Percentiles rank a stretch among this genome's conserved stretches.
phyloP scores from a whole-genome alignment of 2,113 vertebrate species.

The Chamaetylas fuelleborni region DNA sequence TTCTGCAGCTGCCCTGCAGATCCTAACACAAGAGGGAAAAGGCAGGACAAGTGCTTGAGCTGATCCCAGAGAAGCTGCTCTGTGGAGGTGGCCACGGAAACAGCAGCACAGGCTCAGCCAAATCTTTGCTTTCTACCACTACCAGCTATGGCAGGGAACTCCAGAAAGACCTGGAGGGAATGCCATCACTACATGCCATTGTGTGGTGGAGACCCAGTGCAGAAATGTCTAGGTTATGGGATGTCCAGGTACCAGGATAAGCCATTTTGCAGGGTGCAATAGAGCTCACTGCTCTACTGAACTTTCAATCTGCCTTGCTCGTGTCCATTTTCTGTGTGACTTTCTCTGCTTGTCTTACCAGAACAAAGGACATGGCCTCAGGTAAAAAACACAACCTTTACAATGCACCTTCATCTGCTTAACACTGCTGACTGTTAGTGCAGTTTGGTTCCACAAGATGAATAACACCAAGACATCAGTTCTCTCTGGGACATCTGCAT shows the following conservation, averaged over 20 bases:
- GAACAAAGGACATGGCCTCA: background rate
- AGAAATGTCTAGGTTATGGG: background rate
- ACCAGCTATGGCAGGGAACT: background rate
- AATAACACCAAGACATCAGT: background rate
- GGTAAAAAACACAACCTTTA: background rate
- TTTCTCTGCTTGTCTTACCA: background rate
- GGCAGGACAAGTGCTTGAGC: background rate
- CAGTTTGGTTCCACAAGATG: background rate
- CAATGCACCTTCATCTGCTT: background rate
- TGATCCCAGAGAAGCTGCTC: background rate
- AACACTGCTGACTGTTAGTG: background rate
- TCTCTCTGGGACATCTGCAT: background rate
- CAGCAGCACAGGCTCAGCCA: background rate
- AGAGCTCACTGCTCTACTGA: background rate
- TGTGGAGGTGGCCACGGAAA: background rate
- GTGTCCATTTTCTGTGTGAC: background rate
- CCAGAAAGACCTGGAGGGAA: background rate
- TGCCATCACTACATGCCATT: accelerated
- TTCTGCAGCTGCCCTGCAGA: background rate
- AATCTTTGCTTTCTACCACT: background rate
- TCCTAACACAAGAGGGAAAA: background rate
- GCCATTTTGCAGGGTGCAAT: accelerated
- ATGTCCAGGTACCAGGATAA: background rate
- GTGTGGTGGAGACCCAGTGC: background rate
- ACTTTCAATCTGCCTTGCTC: background rate